phyloP scores from a whole-genome alignment of 2,113 vertebrate genomes.

The Pandion haliaetus region DNA sequence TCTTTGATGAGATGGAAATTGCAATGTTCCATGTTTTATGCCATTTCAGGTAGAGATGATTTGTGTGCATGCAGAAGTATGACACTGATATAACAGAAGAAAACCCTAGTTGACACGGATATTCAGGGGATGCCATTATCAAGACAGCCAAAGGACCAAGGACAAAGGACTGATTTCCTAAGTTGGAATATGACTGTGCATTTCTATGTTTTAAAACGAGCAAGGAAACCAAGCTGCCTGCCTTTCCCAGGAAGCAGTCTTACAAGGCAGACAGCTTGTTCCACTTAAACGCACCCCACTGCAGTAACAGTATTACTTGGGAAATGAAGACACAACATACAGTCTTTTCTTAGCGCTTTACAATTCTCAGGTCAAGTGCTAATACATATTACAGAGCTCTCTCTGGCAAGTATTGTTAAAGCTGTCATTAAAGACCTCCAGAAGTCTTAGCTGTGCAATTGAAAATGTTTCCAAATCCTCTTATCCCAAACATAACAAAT shows the following conservation, averaged over 20 bases:
- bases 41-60: background rate
- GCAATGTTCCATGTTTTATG: background rate
- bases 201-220: constrained; percentile 21
- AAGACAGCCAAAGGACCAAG: constrained; percentile 4
- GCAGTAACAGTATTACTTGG: constrained; percentile 38
- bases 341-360: constrained; percentile 44
- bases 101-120: background rate
- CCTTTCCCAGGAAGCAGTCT: constrained; percentile 32
- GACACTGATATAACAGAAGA: background rate
- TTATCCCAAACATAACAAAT: constrained; percentile 69
- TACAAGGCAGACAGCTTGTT: constrained; percentile 40
- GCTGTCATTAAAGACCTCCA: constrained; percentile 65
- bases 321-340: constrained; percentile 53
- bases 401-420: constrained; percentile 62
- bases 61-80: background rate
- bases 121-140: background rate
- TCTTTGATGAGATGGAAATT: constrained; percentile 11
- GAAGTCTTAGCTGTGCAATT: constrained; percentile 58
- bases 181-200: background rate
- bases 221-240: background rate
- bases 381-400: constrained; percentile 60
- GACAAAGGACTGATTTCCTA: constrained; percentile 45
- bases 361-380: constrained; percentile 70
- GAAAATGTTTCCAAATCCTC: constrained; percentile 72
- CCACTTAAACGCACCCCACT: constrained; percentile 36